A percentile compares a stretch with the other conserved stretches of the same genome.
Evolutionary conservation across 2,888 invertebrate species (phyloP).

Genomic region (Sarcophaga caerulescens): DNA sequence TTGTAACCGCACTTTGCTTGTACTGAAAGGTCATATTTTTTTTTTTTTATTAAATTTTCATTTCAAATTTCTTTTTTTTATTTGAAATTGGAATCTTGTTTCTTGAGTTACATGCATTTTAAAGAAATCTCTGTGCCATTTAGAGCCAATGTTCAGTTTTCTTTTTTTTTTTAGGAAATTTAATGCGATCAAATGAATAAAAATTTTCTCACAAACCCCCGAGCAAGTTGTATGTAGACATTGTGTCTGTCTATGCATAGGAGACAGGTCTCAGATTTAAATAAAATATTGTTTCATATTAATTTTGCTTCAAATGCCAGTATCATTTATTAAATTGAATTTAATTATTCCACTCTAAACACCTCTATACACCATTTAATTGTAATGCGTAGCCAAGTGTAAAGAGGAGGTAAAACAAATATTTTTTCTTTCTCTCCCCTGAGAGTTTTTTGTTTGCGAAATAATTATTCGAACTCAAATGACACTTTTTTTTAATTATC

Average conservation of each 20-base stretch:
- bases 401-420: not conserved
- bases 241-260: too few relatives aligned
- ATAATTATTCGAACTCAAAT: slow-evolving; percentile 28
- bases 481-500: slow-evolving; percentile 40
- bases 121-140: slow-evolving; percentile 1
- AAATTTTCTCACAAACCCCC: too few relatives aligned
- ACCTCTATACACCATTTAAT: slow-evolving; percentile 21
- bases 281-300: slow-evolving; percentile 45
- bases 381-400: slow-evolving; percentile 33
- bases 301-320: slow-evolving; percentile 48
- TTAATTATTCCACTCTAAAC: slow-evolving; percentile 30
- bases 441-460: not conserved
- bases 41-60: too few relatives aligned
- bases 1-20: too few relatives aligned
- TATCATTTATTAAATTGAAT: slow-evolving; percentile 22
- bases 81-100: slow-evolving; percentile 22
- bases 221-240: too few relatives aligned
- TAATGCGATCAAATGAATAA: not conserved
- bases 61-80: too few relatives aligned
- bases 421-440: not conserved
- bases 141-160: slow-evolving; percentile 10
- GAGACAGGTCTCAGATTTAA: slow-evolving; percentile 30
- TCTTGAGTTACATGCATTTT: not conserved
- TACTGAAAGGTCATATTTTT: too few relatives aligned
- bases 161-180: not conserved